phyloP scores from a whole-genome alignment of 53 echinoderm and acorn worm species.

The Paracentrotus lividus region DNA sequence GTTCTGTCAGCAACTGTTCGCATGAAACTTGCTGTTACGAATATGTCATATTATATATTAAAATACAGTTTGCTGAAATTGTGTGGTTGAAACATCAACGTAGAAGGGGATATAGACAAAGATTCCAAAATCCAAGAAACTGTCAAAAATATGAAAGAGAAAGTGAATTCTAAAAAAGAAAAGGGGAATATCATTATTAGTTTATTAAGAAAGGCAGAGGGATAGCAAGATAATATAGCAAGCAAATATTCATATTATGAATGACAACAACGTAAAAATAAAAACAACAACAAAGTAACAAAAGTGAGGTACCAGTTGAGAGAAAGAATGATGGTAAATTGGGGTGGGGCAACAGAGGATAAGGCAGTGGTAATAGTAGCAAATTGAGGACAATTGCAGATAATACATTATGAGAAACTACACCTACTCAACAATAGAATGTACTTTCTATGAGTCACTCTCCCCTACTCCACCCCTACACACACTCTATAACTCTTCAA shows the following conservation, averaged over 20 bases:
- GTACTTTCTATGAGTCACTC: conserved; percentile 11
- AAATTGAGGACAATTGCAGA: background rate
- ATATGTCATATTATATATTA: background rate
- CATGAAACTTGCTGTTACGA: too few species aligned
- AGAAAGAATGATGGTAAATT: background rate
- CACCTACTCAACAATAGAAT: conserved; percentile 1
- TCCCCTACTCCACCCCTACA: background rate
- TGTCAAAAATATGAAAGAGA: too few species aligned
- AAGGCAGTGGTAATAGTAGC: background rate
- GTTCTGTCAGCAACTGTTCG: background rate
- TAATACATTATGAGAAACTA: background rate
- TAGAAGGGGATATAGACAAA: too few species aligned
- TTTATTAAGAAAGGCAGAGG: too few species aligned
- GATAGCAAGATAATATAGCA: too few species aligned
- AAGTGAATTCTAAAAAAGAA: too few species aligned
- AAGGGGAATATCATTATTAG: too few species aligned
- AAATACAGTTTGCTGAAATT: too few species aligned
- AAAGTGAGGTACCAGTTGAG: background rate
- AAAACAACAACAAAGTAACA: background rate
- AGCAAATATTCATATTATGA: too few species aligned
- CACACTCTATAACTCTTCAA: background rate
- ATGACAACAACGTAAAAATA: too few species aligned
- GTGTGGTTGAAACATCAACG: too few species aligned
- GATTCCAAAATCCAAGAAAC: too few species aligned
- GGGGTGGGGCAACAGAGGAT: background rate